Base-by-base conservation (phyloP, 2,888 invertebrate species). In the Tillus elongatus region DNA sequence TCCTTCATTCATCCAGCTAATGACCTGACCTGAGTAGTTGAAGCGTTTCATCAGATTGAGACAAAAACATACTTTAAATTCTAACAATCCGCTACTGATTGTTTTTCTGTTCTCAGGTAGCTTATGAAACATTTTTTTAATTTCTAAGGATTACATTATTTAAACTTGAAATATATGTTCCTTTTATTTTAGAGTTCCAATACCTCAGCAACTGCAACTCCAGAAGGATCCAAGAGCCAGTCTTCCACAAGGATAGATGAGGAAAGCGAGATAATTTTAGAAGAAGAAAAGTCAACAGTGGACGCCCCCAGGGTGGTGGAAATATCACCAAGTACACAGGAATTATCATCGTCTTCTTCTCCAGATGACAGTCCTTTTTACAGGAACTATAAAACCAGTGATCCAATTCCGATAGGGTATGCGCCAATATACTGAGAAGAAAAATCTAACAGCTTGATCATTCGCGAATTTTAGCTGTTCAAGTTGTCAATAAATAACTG, bases 391-490 rank as follows among this genome's bases (percentile, higher is more conserved):
- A 75, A 77, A 49, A 66, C 71, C 16, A 82, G 83, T 0, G 80
- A 82, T 57, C 84, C 85, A 1, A 85, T 85, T 56, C 82, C 84
- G 2, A 85, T 85, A 44, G 77, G 76, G 79, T 78, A 60, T 67
- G 68, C 43, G 14, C n/a, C n/a, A n/a, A n/a, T n/a, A n/a, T n/a
- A n/a, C n/a, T n/a, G n/a, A n/a, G n/a, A n/a, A n/a, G n/a, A n/a
- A n/a, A n/a, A n/a, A n/a, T n/a, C n/a, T n/a, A n/a, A n/a, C n/a
- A n/a, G n/a, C n/a, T n/a, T n/a, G n/a, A n/a, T n/a, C n/a, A n/a
- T n/a, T n/a, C n/a, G n/a, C n/a, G n/a, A n/a, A n/a, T n/a, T n/a
- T n/a, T n/a, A n/a, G n/a, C n/a, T n/a, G n/a, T n/a, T n/a, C n/a
- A n/a, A n/a, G n/a, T n/a, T n/a, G n/a, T n/a, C n/a, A n/a, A n/a